A percentile compares a stretch with the other conserved stretches of the same genome.
Conservation (phyloP, 2,888 invertebrate genomes). For the Alsophila aescularia region DNA sequence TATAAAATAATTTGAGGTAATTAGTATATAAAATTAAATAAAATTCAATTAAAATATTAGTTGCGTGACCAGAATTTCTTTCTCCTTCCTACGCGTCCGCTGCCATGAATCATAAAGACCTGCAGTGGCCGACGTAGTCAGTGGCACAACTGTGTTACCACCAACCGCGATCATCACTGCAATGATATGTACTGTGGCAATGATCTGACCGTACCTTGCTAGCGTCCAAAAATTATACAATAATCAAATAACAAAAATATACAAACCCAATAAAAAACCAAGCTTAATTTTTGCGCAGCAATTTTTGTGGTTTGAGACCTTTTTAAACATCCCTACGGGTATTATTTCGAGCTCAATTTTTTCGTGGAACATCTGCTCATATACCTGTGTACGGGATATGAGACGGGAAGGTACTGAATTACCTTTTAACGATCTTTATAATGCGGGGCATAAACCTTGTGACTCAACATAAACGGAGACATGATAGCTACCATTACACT, state of each 20-base stretch:
- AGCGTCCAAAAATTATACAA: background rate
- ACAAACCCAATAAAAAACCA: background rate
- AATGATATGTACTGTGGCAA: too few species aligned
- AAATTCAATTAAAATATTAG: too few species aligned
- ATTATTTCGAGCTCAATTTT: constrained; percentile 24
- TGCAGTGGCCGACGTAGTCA: too few species aligned
- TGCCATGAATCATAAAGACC: too few species aligned
- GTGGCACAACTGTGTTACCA: too few species aligned
- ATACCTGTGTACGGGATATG: constrained; percentile 13
- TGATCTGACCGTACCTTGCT: too few species aligned
- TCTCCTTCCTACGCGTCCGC: too few species aligned
- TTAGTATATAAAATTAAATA: too few species aligned
- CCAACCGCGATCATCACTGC: too few species aligned
- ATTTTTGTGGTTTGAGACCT: constrained; percentile 13
- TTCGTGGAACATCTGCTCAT: constrained; percentile 20
- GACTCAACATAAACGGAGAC: constrained; percentile 22
- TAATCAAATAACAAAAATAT: background rate
- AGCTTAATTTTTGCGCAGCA: constrained; percentile 5
- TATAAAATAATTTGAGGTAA: too few species aligned
- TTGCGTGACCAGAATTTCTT: too few species aligned
- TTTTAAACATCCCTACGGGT: constrained; percentile 18
- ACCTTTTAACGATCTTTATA: constrained; percentile 27
- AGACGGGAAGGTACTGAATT: constrained; percentile 16
- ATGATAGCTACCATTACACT: constrained; percentile 21
- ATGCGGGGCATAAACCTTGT: constrained; percentile 11